Evolutionary conservation across 2,797 vertebrate species (phyloP).

Genomic region (Poecilia velifera): DNA sequence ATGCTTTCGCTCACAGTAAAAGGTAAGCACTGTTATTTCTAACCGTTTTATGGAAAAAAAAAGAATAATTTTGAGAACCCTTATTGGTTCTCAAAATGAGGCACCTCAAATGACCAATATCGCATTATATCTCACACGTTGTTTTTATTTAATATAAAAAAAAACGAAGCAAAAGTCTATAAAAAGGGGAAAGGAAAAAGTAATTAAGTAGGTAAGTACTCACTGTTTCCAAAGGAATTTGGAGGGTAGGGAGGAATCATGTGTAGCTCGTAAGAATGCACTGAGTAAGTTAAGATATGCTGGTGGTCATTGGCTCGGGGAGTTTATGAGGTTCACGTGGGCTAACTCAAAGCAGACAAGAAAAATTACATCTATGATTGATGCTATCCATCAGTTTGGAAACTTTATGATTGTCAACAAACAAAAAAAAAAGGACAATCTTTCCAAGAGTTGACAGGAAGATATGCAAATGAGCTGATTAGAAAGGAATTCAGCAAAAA

Average conservation of each 20-base stretch:
- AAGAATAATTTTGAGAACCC: not conserved
- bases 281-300: not conserved
- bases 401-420: not conserved
- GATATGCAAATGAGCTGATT: not conserved
- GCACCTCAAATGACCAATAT: not conserved
- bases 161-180: not conserved
- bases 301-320: not conserved
- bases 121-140: no score
- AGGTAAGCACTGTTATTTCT: not conserved
- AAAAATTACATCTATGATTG: not conserved
- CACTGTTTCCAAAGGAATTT: not conserved
- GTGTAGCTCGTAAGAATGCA: not conserved
- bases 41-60: not conserved
- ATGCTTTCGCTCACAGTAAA: not conserved
- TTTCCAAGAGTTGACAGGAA: not conserved
- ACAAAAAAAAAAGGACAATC: not conserved
- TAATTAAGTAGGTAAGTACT: not conserved
- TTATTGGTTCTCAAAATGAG: not conserved
- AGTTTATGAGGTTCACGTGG: not conserved
- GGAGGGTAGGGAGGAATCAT: not conserved
- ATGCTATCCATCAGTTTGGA: not conserved
- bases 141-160: not conserved
- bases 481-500: not conserved
- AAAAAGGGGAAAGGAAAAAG: not conserved
- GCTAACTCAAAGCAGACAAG: not conserved